These are phyloP conservation scores for Conchocele bisecta DNA, from an alignment of 2,888 invertebrate genomes.

Conservation along the genomic window DNA sequence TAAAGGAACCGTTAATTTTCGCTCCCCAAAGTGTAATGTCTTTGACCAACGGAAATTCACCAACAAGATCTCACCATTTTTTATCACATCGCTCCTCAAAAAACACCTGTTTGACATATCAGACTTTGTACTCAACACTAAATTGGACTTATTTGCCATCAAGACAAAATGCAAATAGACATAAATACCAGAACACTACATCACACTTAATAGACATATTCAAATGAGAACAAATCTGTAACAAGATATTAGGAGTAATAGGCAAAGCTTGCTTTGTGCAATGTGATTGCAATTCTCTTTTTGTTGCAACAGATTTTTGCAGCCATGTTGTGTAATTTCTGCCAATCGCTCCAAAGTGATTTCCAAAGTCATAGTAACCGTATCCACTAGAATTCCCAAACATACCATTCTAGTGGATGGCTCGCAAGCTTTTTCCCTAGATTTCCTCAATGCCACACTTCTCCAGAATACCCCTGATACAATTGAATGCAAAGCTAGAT, in stretches of 20 bases:
- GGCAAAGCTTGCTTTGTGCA: background rate
- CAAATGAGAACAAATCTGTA: background rate
- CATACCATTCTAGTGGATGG: slow-evolving; percentile 4
- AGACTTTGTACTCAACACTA: too few species aligned
- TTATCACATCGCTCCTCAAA: background rate
- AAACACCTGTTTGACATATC: too few species aligned
- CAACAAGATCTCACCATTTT: background rate
- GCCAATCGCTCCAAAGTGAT: slow-evolving; percentile 1
- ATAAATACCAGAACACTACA: slow-evolving; percentile 6
- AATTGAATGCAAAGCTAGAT: background rate
- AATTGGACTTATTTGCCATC: slow-evolving; percentile 6
- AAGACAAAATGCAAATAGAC: slow-evolving; percentile 12
- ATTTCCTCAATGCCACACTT: slow-evolving; percentile 1
- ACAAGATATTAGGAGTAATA: slow-evolving; percentile 1
- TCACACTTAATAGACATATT: background rate
- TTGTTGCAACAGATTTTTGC: background rate
- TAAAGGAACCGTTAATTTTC: slow-evolving; percentile 17
- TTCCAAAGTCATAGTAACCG: slow-evolving; percentile 1
- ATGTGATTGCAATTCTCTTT: slow-evolving; percentile 16
- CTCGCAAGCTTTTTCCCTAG: background rate
- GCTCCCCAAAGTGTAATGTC: slow-evolving; percentile 28
- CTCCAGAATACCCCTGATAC: background rate
- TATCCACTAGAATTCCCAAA: slow-evolving; percentile 13
- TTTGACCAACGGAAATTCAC: slow-evolving; percentile 30
- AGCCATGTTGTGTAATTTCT: background rate